These are phyloP conservation scores for Laterallus jamaicensis DNA, from an alignment of 2,113 vertebrate genomes.

Conservation along the genomic window DNA sequence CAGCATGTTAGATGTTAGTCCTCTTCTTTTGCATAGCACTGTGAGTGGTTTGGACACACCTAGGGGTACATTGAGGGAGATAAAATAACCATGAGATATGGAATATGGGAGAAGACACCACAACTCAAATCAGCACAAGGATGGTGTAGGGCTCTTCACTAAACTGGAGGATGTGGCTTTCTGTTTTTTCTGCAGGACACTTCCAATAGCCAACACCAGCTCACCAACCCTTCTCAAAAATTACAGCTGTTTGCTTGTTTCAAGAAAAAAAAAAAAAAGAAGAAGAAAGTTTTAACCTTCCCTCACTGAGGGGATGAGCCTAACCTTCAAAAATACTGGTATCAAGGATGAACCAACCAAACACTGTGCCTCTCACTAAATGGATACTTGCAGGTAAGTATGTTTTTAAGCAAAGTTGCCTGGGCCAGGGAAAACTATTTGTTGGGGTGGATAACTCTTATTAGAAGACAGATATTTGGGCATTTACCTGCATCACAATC, in stretches of 20 bases:
- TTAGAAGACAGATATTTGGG: neutral
- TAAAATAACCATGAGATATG: neutral
- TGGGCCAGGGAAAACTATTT: neutral
- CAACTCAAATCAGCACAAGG: neutral
- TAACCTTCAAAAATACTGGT: neutral
- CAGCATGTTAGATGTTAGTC: neutral
- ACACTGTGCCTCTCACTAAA: neutral
- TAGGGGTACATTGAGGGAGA: neutral
- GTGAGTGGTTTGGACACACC: neutral
- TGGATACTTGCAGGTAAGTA: neutral
- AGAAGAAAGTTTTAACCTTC: neutral
- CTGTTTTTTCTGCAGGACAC: neutral
- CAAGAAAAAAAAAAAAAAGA: no score
- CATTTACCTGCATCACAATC: neutral
- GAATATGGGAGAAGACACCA: neutral
- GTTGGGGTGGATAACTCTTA: neutral
- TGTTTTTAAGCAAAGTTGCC: rapidly evolving
- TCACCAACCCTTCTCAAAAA: neutral
- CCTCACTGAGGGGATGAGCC: neutral
- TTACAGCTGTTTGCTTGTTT: neutral
- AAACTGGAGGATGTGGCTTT: neutral
- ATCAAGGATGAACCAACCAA: neutral
- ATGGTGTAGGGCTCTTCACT: neutral
- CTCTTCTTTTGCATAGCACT: neutral
- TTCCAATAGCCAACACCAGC: neutral